phyloP scores from a whole-genome alignment of 2,888 invertebrate species.

The Anaspis maculata region DNA sequence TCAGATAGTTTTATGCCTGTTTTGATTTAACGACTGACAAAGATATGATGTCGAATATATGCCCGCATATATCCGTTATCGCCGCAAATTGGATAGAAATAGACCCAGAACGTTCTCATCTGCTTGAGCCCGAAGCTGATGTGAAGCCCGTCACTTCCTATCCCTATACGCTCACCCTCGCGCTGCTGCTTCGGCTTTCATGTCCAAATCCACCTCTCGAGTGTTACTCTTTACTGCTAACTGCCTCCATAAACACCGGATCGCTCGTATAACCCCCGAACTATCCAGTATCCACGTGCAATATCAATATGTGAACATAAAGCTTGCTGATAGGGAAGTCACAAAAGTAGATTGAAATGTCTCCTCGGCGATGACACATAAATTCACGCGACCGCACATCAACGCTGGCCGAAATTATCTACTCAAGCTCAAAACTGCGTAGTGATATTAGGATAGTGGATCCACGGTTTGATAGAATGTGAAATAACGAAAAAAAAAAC shows the following conservation, averaged over 20 bases:
- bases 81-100: slow-evolving; percentile 26
- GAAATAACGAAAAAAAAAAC: no score
- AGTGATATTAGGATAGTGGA: no score
- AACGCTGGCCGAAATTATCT: no score
- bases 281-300: slow-evolving; percentile 26
- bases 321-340: slow-evolving; percentile 17
- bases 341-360: slow-evolving; percentile 17
- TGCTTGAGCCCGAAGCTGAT: no score
- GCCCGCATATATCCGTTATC: slow-evolving; percentile 29
- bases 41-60: slow-evolving; percentile 25
- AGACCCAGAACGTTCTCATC: slow-evolving; percentile 24
- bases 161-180: slow-evolving; percentile 20
- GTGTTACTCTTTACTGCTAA: slow-evolving; percentile 32
- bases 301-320: slow-evolving; percentile 26
- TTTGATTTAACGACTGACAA: slow-evolving; percentile 34
- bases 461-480: no score
- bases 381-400: slow-evolving; percentile 11
- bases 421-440: no score
- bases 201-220: slow-evolving; percentile 24
- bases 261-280: slow-evolving; percentile 23
- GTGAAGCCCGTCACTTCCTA: no score
- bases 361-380: slow-evolving; percentile 9
- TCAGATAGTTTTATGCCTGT: slow-evolving; percentile 38
- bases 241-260: slow-evolving; percentile 30
- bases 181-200: slow-evolving; percentile 22